Evolutionary conservation across 1,140 invertebrate genomes (phyloP), one percentile per base, ranked within the genome.

Genomic region (Agrypnia vestita): DNA sequence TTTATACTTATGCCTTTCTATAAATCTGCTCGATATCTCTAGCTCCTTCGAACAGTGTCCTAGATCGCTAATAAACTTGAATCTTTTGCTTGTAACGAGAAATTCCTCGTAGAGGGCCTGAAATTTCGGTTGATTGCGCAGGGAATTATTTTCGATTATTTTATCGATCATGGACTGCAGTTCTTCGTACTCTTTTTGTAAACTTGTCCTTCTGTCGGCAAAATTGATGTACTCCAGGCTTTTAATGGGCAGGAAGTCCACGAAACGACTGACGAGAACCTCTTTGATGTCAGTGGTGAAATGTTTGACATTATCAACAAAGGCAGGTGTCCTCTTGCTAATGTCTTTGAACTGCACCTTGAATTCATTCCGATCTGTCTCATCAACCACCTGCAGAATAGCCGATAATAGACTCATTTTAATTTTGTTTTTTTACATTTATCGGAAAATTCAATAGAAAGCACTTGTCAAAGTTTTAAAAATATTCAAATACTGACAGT

Each of bases 351-450:
- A 79, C 17, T 79, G 67, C 15, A 79, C 19, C 51, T 79, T 79
- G 21, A 79, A 55, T 15, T 79, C 77, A 49, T 72, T 73, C 43
- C 55, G 56, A 21, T 79, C 61, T 35, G 51, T 73, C 25, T 79
- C 77, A 19, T 79, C 81, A 10, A 55, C 75, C 12, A 77, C 75
- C 72, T 83, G 62, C 10, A 83, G 21, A 69, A 83, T 79, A 25
- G 76, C 79, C 19, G 78, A 83, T 21, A 83, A 44, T 1, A 83
- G 56, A 83, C 82, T 76, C 79, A 83, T 83, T 49, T 62, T 74
- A 35, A 35, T 35, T 6, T 1, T 35, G 25, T 35, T 35, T 35
- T 35, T 35, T 3, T 35, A 35, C 6, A 35, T 35, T 35, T 35
- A 35, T 35, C 6, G 8, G n/a, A 10, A 7, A 13, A 51, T 51